A percentile compares a stretch with the other conserved stretches of the same genome.
phyloP scores from a whole-genome alignment of 1,140 invertebrate genomes.

The Anastrepha obliqua region DNA sequence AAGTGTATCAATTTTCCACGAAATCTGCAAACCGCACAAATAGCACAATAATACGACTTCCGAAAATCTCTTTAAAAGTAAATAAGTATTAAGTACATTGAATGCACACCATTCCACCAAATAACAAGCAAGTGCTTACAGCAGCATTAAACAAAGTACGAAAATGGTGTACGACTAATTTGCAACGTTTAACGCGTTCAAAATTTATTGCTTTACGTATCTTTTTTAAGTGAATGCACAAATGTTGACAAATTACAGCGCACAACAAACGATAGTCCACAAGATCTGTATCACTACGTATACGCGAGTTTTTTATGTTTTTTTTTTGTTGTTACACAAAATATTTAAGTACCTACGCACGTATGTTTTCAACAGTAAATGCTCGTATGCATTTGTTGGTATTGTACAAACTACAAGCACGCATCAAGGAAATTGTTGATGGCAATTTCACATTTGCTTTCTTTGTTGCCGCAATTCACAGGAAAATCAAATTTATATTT shows the following conservation, averaged over 20 bases:
- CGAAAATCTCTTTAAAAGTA: neutral
- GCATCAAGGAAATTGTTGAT: neutral
- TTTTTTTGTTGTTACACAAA: too few relatives aligned
- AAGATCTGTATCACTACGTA: neutral
- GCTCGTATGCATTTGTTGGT: neutral
- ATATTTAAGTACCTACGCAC: neutral
- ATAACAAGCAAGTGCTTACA: neutral
- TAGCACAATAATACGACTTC: neutral
- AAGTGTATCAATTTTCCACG: conserved; percentile 16
- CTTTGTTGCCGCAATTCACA: conserved; percentile 17
- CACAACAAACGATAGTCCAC: too few relatives aligned
- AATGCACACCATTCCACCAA: neutral
- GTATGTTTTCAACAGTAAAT: neutral
- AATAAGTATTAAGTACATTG: neutral
- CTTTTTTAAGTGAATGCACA: too few relatives aligned
- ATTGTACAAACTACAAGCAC: neutral
- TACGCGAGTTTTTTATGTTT: neutral
- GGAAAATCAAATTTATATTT: conserved; percentile 47
- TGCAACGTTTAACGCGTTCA: neutral
- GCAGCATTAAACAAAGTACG: neutral
- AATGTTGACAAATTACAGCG: too few relatives aligned
- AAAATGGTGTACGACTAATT: neutral
- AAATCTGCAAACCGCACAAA: conserved; percentile 17
- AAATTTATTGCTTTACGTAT: neutral
- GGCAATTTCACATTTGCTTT: conserved; percentile 10